A percentile compares a stretch with the other conserved stretches of the same genome.
Evolutionary conservation across 2,888 invertebrate species (phyloP).

Genomic region (Oscheius onirici): DNA sequence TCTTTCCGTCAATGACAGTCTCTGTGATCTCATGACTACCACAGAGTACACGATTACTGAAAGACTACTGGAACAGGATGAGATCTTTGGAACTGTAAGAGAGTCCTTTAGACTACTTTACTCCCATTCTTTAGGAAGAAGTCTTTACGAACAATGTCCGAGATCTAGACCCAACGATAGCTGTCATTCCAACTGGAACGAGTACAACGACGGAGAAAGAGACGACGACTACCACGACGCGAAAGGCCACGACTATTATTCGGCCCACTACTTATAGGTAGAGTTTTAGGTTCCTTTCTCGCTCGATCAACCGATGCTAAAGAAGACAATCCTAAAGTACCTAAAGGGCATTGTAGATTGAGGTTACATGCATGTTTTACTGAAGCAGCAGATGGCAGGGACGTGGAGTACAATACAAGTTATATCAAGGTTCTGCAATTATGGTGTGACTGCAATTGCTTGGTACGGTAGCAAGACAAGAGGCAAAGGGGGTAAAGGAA

Average conservation of each 20-base stretch:
- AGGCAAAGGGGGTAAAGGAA: too few species aligned
- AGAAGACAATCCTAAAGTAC: too few species aligned
- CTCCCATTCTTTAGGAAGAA: slow-evolving; percentile 3
- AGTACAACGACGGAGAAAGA: background rate
- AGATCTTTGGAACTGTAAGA: slow-evolving; percentile 21
- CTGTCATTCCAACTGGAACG: background rate
- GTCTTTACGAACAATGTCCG: slow-evolving; percentile 1
- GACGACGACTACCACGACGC: background rate
- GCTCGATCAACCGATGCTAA: too few species aligned
- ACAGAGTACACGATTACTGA: background rate
- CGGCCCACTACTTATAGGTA: background rate
- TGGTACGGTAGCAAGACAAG: too few species aligned
- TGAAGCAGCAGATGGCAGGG: background rate
- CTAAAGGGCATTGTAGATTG: too few species aligned
- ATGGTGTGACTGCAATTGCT: too few species aligned
- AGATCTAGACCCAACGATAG: background rate
- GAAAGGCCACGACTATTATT: background rate
- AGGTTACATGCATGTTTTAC: too few species aligned
- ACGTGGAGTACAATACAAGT: background rate
- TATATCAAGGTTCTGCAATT: too few species aligned
- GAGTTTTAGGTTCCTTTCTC: too few species aligned
- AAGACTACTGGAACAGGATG: background rate
- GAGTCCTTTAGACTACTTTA: background rate
- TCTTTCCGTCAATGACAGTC: slow-evolving; percentile 16
- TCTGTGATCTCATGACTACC: slow-evolving; percentile 26